These are phyloP conservation scores for Rattus norvegicus DNA, from an alignment of 2,113 vertebrate species.

Conservation along the genomic window DNA sequence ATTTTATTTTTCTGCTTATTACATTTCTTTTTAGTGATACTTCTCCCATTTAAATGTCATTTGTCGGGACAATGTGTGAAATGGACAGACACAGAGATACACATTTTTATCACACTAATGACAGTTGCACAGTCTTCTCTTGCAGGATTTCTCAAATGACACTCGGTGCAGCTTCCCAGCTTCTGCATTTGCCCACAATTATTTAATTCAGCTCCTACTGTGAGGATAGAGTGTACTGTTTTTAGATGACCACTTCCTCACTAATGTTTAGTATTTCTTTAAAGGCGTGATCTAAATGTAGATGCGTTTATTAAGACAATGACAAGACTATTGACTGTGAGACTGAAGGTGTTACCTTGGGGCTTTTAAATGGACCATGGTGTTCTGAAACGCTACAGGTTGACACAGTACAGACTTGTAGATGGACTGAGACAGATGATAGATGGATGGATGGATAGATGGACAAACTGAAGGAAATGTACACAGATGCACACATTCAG, in stretches of 20 bases:
- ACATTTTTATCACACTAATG: background rate
- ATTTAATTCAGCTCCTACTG: background rate
- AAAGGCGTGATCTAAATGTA: background rate
- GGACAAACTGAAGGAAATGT: background rate
- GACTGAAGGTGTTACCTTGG: background rate
- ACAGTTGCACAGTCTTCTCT: background rate
- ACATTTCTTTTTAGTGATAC: background rate
- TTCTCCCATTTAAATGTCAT: background rate
- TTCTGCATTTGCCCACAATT: background rate
- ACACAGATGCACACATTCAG: background rate
- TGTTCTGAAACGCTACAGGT: background rate
- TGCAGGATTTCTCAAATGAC: background rate
- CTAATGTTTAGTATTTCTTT: background rate
- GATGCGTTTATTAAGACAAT: background rate
- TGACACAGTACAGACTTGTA: background rate
- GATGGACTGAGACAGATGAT: too few species aligned
- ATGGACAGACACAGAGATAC: background rate
- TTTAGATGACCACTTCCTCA: background rate
- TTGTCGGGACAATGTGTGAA: background rate
- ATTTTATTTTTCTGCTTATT: slow-evolving; percentile 28
- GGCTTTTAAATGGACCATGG: background rate
- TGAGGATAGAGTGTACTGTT: background rate
- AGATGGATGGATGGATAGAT: background rate
- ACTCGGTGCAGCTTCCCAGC: background rate
- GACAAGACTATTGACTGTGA: background rate